Evolutionary conservation across 2,113 vertebrate species (phyloP).

Genomic region (Elephantulus edwardii): DNA sequence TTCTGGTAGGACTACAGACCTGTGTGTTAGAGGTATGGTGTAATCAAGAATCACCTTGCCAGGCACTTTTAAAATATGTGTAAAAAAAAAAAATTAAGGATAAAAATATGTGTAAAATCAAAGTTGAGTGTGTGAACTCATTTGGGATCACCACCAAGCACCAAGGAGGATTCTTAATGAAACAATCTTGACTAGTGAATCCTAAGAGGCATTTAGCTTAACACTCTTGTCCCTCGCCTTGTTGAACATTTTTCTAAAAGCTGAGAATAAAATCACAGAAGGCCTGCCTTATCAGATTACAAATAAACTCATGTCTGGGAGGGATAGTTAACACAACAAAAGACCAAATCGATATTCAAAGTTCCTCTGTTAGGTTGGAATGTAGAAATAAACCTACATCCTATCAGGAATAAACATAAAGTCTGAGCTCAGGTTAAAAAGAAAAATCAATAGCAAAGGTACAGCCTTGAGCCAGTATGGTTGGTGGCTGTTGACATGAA

Average conservation of each 20-base stretch:
- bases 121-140: neutral
- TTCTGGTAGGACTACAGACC: neutral
- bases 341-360: conserved; percentile 67
- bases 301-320: conserved; percentile 57
- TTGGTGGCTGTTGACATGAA: neutral
- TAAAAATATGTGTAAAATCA: conserved; percentile 14
- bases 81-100: too few relatives aligned
- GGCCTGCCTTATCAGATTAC: conserved; percentile 54
- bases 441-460: conserved; percentile 48
- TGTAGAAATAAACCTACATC: conserved; percentile 56
- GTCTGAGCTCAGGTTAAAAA: conserved; percentile 61
- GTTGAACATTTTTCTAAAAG: conserved; percentile 40
- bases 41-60: too few relatives aligned
- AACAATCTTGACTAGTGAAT: neutral
- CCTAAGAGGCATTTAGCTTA: neutral
- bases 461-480: neutral
- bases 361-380: conserved; percentile 58
- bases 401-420: conserved; percentile 49
- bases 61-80: too few relatives aligned
- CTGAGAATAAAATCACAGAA: conserved; percentile 35
- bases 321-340: conserved; percentile 52
- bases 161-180: neutral
- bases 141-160: neutral
- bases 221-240: neutral
- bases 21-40: neutral